Evolutionary conservation across 2,888 invertebrate species (phyloP).

Genomic region (Troilus luridus): DNA sequence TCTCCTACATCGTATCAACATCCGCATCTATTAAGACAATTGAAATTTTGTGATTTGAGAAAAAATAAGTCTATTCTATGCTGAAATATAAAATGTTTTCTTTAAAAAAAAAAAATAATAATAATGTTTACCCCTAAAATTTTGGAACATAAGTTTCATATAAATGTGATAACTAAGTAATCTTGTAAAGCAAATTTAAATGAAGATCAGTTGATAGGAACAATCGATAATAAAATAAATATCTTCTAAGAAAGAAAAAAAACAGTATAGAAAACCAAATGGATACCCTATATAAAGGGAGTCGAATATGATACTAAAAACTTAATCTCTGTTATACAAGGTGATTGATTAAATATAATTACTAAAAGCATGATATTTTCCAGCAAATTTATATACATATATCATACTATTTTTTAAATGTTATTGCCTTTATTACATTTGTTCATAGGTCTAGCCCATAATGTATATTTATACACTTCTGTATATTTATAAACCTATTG

Average conservation of each 20-base stretch:
- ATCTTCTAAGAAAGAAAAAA: too few species aligned
- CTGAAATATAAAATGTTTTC: constrained; percentile 24
- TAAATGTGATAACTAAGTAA: background rate
- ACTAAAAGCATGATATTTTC: background rate
- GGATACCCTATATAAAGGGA: too few species aligned
- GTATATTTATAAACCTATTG: background rate
- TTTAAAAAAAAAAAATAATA: background rate
- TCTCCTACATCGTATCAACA: constrained; percentile 56
- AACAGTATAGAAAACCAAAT: too few species aligned
- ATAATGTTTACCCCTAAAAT: background rate
- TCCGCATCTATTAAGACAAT: constrained; percentile 55
- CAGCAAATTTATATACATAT: background rate
- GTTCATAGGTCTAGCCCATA: background rate
- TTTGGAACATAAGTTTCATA: background rate
- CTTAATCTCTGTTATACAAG: background rate
- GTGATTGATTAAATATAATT: background rate
- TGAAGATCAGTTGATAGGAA: background rate
- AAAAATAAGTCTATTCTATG: background rate
- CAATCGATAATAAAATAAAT: too few species aligned
- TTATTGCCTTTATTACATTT: background rate
- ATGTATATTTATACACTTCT: background rate
- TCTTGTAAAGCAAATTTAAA: background rate
- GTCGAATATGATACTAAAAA: background rate
- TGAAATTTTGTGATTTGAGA: constrained; percentile 29
- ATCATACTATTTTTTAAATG: background rate